A percentile compares a stretch with the other conserved stretches of the same genome.
These are phyloP conservation scores for Synergus japonicus DNA, from an alignment of 2,888 invertebrate genomes.

Conservation along the genomic window DNA sequence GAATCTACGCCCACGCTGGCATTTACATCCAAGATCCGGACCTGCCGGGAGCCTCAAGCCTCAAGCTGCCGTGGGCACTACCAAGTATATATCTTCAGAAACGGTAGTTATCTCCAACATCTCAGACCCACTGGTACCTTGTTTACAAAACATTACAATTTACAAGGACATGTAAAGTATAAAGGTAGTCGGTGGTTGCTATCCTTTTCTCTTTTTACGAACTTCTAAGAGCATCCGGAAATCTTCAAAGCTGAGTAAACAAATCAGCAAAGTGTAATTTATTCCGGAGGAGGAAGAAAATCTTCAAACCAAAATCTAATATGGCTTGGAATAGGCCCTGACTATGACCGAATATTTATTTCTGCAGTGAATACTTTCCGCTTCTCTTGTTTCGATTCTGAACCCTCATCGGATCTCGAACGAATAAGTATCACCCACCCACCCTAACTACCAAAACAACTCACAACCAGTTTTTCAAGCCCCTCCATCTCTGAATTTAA, in stretches of 20 bases:
- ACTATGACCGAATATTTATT: not conserved
- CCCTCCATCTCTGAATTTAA: conserved; percentile 59
- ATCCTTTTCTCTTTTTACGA: conserved; percentile 8
- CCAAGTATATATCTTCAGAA: conserved; percentile 40
- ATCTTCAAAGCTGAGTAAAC: not conserved
- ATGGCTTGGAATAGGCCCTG: not conserved
- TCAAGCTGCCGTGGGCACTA: conserved; percentile 35
- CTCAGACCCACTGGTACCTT: conserved; percentile 65
- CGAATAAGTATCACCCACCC: conserved; percentile 1
- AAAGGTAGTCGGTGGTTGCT: conserved; percentile 4
- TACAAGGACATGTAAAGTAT: conserved; percentile 55
- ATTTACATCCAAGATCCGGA: conserved; percentile 43
- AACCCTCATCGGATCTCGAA: conserved; percentile 8
- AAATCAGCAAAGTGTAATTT: not conserved
- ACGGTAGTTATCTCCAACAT: conserved; percentile 56
- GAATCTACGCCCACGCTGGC: conserved; percentile 52
- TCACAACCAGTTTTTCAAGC: conserved; percentile 48
- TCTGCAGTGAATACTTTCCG: not conserved
- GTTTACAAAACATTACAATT: conserved; percentile 72
- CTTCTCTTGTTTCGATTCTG: not conserved
- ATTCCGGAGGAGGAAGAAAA: not conserved
- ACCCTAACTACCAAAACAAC: conserved; percentile 48
- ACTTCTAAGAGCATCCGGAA: conserved; percentile 22
- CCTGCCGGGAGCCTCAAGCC: conserved; percentile 46
- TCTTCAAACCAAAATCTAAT: not conserved